Evolutionary conservation across 2,113 vertebrate genomes (phyloP).

Genomic region (Centropus bengalensis): DNA sequence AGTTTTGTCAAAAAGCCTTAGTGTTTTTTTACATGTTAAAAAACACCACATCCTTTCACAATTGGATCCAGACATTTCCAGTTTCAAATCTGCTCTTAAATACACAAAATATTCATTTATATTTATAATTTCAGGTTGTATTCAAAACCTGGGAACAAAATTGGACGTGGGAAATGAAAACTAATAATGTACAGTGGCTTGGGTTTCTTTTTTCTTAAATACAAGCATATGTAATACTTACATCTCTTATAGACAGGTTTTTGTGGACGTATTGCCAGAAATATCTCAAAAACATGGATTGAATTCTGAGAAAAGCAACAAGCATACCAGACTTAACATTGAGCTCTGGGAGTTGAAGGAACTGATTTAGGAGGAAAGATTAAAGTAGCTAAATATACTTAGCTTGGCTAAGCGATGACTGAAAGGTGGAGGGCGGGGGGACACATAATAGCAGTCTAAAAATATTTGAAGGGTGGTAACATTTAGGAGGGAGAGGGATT

Average conservation of each 20-base stretch:
- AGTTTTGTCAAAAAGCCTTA: not conserved
- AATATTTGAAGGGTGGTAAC: conserved; percentile 71
- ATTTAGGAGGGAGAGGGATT: conserved; percentile 56
- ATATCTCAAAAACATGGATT: not conserved
- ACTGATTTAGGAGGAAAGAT: conserved; percentile 68
- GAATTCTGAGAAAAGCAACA: conserved; percentile 37
- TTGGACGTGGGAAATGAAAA: not conserved
- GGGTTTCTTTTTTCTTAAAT: not conserved
- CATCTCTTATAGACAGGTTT: not conserved
- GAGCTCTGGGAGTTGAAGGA: conserved; percentile 37
- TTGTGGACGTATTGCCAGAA: not conserved
- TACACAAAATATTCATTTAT: not conserved
- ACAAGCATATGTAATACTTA: not conserved
- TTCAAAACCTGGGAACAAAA: not conserved
- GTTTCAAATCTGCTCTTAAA: not conserved
- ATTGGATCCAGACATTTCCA: not conserved
- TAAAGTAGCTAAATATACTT: conserved; percentile 70
- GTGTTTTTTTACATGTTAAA: not conserved
- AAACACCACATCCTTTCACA: not conserved
- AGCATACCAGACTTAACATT: conserved; percentile 14
- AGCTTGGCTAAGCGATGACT: conserved; percentile 56
- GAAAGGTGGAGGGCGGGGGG: conserved; percentile 50
- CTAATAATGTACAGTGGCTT: not conserved
- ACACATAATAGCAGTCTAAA: conserved; percentile 65
- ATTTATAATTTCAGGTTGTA: not conserved